Conservation (phyloP, 2,888 invertebrate genomes). For the Crepidodera aurea region DNA sequence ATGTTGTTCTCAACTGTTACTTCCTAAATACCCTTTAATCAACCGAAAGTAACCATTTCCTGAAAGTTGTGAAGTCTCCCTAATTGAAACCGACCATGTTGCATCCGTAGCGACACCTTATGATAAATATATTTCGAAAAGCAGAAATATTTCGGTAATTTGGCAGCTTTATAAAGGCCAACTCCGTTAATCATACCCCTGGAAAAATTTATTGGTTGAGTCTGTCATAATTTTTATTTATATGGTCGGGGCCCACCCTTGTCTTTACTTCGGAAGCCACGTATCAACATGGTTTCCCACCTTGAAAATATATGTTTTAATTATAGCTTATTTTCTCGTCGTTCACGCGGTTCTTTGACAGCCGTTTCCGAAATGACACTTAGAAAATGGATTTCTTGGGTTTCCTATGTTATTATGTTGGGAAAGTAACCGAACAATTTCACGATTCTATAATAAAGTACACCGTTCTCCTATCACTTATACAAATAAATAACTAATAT, state of each 20-base stretch:
- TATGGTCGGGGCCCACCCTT: conserved; percentile 48
- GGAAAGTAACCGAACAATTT: neutral
- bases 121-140: conserved; percentile 42
- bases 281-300: conserved; percentile 40
- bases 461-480: no score
- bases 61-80: conserved; percentile 20
- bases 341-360: conserved; percentile 19
- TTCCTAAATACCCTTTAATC: conserved; percentile 23
- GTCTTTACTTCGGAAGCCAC: conserved; percentile 46
- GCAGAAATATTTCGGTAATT: conserved; percentile 43
- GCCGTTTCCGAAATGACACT: conserved; percentile 18
- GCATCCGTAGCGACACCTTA: conserved; percentile 39
- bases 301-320: conserved; percentile 37
- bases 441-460: no score
- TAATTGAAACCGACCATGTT: conserved; percentile 44
- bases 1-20: conserved; percentile 29
- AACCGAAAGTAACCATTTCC: conserved; percentile 28
- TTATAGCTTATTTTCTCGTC: conserved; percentile 31
- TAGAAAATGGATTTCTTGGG: conserved; percentile 10
- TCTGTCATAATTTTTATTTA: conserved; percentile 52
- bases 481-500: no score
- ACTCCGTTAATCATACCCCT: conserved; percentile 52
- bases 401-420: conserved; percentile 9
- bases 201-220: conserved; percentile 52
- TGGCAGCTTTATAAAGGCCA: conserved; percentile 46